Evolutionary conservation across 1,140 invertebrate genomes (phyloP).

Genomic region (Drosophila pectinifera): DNA sequence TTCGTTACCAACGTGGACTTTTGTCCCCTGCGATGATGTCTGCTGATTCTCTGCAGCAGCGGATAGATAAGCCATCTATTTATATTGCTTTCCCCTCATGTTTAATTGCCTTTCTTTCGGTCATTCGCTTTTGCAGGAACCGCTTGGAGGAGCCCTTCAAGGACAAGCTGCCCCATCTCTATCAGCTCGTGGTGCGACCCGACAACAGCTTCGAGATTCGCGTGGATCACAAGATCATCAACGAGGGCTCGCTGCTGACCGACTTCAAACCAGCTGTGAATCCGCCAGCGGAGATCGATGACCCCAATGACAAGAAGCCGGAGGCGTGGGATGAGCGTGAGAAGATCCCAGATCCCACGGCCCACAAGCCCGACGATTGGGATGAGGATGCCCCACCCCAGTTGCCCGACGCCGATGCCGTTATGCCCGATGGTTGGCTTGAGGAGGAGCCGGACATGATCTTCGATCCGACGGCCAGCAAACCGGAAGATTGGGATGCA

Average conservation of each 20-base stretch:
- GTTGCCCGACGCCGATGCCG: slow-evolving; percentile 94
- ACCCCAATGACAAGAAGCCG: slow-evolving; percentile 95
- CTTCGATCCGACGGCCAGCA: slow-evolving; percentile 93
- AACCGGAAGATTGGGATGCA: slow-evolving; percentile 98
- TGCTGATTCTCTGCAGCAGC: slow-evolving; percentile 5
- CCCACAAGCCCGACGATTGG: slow-evolving; percentile 97
- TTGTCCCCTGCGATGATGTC: background rate
- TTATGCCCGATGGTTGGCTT: slow-evolving; percentile 96
- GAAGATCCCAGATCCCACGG: slow-evolving; percentile 95
- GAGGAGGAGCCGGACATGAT: slow-evolving; percentile 96
- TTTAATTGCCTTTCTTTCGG: slow-evolving; percentile 10
- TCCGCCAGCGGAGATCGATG: slow-evolving; percentile 97
- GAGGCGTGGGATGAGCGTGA: slow-evolving; percentile 98
- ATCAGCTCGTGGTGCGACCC: slow-evolving; percentile 94
- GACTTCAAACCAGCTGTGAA: slow-evolving; percentile 97
- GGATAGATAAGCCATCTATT: slow-evolving; percentile 32
- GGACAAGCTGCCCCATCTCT: slow-evolving; percentile 98
- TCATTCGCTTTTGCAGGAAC: slow-evolving; percentile 85
- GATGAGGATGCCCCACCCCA: slow-evolving; percentile 96
- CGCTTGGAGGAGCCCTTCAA: slow-evolving; percentile 95
- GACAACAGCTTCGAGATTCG: slow-evolving; percentile 93
- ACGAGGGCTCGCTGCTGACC: slow-evolving; percentile 93
- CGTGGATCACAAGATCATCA: slow-evolving; percentile 92
- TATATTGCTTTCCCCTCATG: slow-evolving; percentile 10
- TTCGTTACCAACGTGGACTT: slow-evolving; percentile 10